Conservation (phyloP, 2,888 invertebrate genomes). For the Agrenia bidenticulata region DNA sequence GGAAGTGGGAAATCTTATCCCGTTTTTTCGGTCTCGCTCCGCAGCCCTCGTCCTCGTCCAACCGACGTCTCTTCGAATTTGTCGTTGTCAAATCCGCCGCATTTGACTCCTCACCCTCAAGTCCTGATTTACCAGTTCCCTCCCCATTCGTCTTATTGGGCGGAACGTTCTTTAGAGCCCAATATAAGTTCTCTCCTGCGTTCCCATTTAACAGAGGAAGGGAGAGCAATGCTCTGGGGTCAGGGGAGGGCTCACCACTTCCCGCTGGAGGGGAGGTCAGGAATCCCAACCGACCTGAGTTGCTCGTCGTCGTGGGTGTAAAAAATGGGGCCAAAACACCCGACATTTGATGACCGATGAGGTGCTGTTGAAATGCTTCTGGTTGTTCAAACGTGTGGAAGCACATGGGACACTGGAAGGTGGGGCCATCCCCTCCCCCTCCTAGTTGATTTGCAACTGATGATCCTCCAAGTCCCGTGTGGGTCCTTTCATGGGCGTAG, state of each 20-base stretch:
- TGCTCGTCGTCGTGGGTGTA: conserved; percentile 38
- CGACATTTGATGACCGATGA: conserved; percentile 63
- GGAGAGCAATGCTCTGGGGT: conserved; percentile 21
- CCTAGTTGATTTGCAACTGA: conserved; percentile 31
- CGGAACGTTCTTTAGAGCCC: conserved; percentile 34
- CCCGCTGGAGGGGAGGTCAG: conserved; percentile 24
- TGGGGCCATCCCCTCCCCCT: conserved; percentile 35
- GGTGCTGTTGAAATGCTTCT: conserved; percentile 65
- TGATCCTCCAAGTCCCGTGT: conserved; percentile 59
- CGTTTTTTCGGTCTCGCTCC: conserved; percentile 24
- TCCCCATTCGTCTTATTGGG: conserved; percentile 19
- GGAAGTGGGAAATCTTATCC: conserved; percentile 37
- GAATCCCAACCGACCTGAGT: conserved; percentile 34
- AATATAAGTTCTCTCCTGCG: conserved; percentile 36
- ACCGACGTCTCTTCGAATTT: conserved; percentile 21
- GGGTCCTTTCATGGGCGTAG: conserved; percentile 88
- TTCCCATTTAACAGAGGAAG: conserved; percentile 40
- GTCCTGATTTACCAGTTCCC: conserved; percentile 22
- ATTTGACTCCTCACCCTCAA: conserved; percentile 21
- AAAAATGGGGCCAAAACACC: conserved; percentile 54
- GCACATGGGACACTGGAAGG: conserved; percentile 64
- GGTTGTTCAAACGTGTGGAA: conserved; percentile 63
- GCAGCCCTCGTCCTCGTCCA: conserved; percentile 1
- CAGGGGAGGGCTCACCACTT: background rate
- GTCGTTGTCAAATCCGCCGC: conserved; percentile 31